Evolutionary conservation across 2,113 vertebrate species (phyloP).

Genomic region (Azemiops feae): DNA sequence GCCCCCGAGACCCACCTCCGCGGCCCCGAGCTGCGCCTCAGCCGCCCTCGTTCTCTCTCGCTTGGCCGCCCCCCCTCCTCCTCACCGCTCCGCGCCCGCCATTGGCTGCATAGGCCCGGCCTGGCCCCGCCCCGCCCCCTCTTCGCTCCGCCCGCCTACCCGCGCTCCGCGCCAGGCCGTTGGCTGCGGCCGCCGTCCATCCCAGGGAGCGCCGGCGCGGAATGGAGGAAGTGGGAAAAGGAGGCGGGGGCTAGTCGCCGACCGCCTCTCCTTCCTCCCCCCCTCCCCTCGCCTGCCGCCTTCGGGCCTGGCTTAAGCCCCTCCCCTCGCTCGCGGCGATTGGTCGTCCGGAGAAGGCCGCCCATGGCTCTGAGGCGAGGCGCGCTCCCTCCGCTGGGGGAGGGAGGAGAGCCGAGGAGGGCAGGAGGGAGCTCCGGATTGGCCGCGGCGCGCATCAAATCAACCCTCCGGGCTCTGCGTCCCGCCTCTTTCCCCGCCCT

Average conservation of each 20-base stretch:
- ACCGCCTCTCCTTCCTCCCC: background rate
- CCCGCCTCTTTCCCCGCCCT: slow-evolving; percentile 46
- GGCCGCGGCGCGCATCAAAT: rapidly evolving
- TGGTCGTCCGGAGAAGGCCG: background rate
- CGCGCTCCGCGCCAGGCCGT: background rate
- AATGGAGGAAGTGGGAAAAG: background rate
- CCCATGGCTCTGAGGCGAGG: background rate
- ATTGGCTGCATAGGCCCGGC: background rate
- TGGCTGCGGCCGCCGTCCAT: background rate
- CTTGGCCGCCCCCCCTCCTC: slow-evolving; percentile 26
- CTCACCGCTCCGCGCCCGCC: slow-evolving; percentile 38
- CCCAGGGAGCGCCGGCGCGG: background rate
- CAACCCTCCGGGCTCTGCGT: slow-evolving; percentile 33
- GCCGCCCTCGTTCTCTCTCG: slow-evolving; percentile 27
- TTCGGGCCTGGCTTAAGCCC: background rate
- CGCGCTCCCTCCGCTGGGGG: background rate
- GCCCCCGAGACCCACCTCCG: slow-evolving; percentile 40
- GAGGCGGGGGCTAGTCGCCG: background rate
- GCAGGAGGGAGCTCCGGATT: background rate
- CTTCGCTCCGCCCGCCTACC: background rate
- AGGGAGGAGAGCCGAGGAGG: background rate
- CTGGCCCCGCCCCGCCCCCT: background rate
- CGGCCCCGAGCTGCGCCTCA: slow-evolving; percentile 14
- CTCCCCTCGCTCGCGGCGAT: background rate
- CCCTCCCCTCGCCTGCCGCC: background rate